Evolutionary conservation across 2,113 vertebrate genomes (phyloP).

Genomic region (Phaethornis superciliosus): DNA sequence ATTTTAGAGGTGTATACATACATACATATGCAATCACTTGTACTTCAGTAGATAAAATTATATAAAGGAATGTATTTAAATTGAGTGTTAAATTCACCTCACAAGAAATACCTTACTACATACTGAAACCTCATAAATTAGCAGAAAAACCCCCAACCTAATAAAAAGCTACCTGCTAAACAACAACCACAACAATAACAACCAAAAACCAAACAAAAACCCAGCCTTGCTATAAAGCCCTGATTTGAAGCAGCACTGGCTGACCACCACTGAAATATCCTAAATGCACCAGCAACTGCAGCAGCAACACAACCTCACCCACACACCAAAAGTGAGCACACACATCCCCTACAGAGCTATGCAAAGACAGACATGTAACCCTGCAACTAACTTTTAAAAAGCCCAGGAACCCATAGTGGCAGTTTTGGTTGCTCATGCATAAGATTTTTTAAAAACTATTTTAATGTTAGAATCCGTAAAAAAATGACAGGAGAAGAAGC

Average conservation of each 20-base stretch:
- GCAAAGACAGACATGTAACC: fast-evolving
- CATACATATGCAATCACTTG: not conserved
- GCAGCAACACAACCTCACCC: not conserved
- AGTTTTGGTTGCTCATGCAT: not conserved
- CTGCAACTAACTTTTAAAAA: not conserved
- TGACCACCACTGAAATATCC: not conserved
- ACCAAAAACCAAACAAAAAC: too few relatives aligned
- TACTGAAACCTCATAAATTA: not conserved
- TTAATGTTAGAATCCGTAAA: not conserved
- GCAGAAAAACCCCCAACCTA: too few relatives aligned
- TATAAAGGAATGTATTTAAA: not conserved
- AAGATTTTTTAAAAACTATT: not conserved
- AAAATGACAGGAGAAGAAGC: fast-evolving
- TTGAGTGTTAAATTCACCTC: not conserved
- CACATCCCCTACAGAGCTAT: not conserved
- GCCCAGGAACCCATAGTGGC: not conserved
- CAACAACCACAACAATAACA: not conserved
- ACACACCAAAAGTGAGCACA: fast-evolving
- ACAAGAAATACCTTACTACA: not conserved
- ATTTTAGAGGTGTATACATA: not conserved
- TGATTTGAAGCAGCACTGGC: not conserved
- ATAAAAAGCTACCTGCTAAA: not conserved
- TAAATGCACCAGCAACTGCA: fast-evolving
- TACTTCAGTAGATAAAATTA: not conserved
- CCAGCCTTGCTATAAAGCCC: not conserved